Evolutionary conservation across 1,140 invertebrate species (phyloP).

Genomic region (Chionoecetes opilio): DNA sequence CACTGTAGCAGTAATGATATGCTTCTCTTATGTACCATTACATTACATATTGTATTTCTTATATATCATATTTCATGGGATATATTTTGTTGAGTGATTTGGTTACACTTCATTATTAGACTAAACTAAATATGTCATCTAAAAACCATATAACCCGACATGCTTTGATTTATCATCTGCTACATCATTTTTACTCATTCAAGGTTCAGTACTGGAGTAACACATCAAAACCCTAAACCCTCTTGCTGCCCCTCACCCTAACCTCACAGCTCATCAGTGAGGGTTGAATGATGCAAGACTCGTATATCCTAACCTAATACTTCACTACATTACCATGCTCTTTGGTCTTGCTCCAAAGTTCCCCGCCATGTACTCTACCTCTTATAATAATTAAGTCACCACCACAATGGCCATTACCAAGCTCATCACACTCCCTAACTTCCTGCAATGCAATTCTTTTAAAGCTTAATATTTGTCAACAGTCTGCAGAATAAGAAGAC

Average conservation of each 20-base stretch:
- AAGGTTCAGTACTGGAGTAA: background rate
- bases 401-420: no score
- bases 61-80: background rate
- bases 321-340: no score
- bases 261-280: background rate
- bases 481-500: no score
- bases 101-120: background rate
- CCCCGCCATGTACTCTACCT: background rate
- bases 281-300: background rate
- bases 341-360: no score
- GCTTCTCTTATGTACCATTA: background rate
- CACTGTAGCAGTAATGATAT: conserved; percentile 2
- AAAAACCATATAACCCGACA: background rate
- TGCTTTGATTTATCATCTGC: background rate
- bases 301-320: conserved; percentile 2
- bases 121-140: background rate
- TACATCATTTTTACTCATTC: no score
- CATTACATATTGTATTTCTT: background rate
- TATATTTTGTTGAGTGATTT: background rate
- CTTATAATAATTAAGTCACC: no score
- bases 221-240: background rate
- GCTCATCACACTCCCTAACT: no score
- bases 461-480: no score
- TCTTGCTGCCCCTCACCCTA: background rate
- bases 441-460: no score